phyloP scores from a whole-genome alignment of 2,888 invertebrate genomes.

The Aricia artaxerxes region DNA sequence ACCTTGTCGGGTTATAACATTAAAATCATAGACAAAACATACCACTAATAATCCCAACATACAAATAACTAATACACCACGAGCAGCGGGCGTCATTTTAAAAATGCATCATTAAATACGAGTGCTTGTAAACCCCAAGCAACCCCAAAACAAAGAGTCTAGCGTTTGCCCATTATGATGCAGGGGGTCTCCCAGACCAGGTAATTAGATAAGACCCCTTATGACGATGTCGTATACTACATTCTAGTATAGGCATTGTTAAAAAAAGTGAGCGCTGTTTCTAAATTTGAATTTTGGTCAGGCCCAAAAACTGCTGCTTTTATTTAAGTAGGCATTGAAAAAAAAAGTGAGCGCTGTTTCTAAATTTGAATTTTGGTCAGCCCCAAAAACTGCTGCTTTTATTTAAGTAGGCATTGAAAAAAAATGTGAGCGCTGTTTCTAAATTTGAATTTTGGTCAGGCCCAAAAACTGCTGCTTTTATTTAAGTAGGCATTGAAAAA shows the following conservation, averaged over 20 bases:
- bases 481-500: too few relatives aligned
- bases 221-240: neutral
- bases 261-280: neutral
- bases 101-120: slow-evolving; percentile 28
- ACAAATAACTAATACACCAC: neutral
- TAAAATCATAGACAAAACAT: too few relatives aligned
- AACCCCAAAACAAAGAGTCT: slow-evolving; percentile 27
- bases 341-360: neutral
- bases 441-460: too few relatives aligned
- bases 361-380: too few relatives aligned
- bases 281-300: too few relatives aligned
- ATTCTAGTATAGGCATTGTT: neutral
- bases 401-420: too few relatives aligned
- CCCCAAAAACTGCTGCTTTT: too few relatives aligned
- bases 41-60: neutral
- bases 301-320: too few relatives aligned
- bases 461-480: too few relatives aligned
- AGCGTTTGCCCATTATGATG: slow-evolving; percentile 23
- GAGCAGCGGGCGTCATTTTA: neutral
- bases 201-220: slow-evolving; percentile 26
- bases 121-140: slow-evolving; percentile 16
- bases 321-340: too few relatives aligned
- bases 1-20: too few relatives aligned
- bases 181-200: slow-evolving; percentile 5
- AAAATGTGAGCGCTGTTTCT: neutral